Percentiles rank a stretch among this genome's conserved stretches.
phyloP scores from a whole-genome alignment of 1,140 invertebrate genomes.

The Drosophila bocqueti region DNA sequence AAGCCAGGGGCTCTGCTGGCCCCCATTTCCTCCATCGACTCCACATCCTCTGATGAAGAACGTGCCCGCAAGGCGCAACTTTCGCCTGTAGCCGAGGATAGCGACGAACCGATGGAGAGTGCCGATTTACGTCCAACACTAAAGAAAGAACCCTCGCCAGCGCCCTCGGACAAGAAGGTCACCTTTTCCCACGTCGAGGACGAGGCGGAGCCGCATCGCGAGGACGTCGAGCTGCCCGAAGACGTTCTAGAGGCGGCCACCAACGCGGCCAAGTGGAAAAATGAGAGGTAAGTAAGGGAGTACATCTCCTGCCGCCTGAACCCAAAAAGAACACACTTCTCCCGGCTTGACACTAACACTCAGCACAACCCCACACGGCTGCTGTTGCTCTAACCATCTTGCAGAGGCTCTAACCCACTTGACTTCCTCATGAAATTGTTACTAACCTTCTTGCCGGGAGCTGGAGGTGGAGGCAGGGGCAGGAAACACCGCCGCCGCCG shows the following conservation, averaged over 20 bases:
- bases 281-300: conserved; percentile 68
- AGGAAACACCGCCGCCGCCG: conserved; percentile 26
- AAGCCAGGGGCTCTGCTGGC: conserved; percentile 58
- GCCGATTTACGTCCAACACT: conserved; percentile 54
- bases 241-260: conserved; percentile 68
- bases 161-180: conserved; percentile 82
- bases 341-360: conserved; percentile 61
- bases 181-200: conserved; percentile 84
- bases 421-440: conserved; percentile 80
- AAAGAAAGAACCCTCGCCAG: conserved; percentile 80
- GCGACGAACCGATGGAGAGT: conserved; percentile 59
- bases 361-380: conserved; percentile 29
- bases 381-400: conserved; percentile 62
- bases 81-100: conserved; percentile 74
- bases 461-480: conserved; percentile 34
- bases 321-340: conserved; percentile 9
- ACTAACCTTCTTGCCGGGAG: conserved; percentile 75
- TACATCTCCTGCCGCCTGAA: not conserved
- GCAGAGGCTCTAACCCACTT: conserved; percentile 76
- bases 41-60: conserved; percentile 80
- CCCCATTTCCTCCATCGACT: conserved; percentile 81
- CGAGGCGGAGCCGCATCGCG: conserved; percentile 81
- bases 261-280: conserved; percentile 65
- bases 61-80: conserved; percentile 60
- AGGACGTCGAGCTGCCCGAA: conserved; percentile 78